phyloP scores from a whole-genome alignment of 1,140 invertebrate genomes.

The Acromyrmex heyeri region DNA sequence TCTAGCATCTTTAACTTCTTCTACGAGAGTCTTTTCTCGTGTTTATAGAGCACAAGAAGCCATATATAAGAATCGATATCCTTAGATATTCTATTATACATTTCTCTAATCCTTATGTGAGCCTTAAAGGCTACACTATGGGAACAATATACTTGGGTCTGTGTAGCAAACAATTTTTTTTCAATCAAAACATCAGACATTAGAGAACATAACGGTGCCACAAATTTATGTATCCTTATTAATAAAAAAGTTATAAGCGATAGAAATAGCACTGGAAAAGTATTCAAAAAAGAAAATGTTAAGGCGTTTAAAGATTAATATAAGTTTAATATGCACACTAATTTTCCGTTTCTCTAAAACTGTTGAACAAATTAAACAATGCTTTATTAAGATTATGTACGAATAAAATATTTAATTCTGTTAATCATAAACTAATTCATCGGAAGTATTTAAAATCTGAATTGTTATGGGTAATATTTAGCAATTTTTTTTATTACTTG shows the following conservation, averaged over 20 bases:
- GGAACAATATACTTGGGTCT: no score
- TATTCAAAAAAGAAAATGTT: no score
- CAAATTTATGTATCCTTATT: no score
- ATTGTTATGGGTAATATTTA: background rate
- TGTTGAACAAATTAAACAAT: background rate
- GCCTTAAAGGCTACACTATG: no score
- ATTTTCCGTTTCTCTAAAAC: no score
- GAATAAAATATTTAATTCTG: background rate
- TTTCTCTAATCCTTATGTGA: background rate
- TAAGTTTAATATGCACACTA: no score
- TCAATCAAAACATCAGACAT: no score
- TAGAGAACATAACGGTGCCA: no score
- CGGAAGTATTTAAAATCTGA: background rate
- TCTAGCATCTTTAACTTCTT: background rate
- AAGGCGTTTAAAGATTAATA: no score
- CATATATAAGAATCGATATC: background rate
- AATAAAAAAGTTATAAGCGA: no score
- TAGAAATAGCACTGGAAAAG: no score
- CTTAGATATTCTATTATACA: background rate
- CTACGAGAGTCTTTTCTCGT: background rate
- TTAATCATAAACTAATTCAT: background rate
- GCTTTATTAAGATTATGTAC: background rate
- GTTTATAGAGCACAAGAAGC: background rate
- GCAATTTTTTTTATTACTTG: background rate
- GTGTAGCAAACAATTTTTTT: no score